Evolutionary conservation across 2,888 invertebrate genomes (phyloP).

Genomic region (Drosophila ezoana): DNA sequence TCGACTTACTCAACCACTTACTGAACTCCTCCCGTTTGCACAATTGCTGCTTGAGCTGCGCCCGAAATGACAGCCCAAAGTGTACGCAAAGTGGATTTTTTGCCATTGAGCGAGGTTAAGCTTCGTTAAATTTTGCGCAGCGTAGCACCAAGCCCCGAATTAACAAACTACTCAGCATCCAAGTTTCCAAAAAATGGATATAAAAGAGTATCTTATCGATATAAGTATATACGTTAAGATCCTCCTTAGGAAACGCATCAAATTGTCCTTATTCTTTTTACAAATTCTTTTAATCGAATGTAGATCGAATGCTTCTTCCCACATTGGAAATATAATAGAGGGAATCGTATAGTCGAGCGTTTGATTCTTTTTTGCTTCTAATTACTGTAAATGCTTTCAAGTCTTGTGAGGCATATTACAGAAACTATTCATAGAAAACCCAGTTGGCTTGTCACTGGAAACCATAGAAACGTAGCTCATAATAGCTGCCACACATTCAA

Average conservation of each 20-base stretch:
- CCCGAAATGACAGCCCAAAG: conserved; percentile 80
- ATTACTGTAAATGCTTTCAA: conserved; percentile 76
- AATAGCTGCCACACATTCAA: conserved; percentile 36
- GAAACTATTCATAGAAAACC: conserved; percentile 61
- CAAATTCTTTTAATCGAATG: no score
- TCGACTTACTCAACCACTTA: conserved; percentile 30
- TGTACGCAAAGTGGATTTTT: conserved; percentile 78
- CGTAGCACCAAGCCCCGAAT: conserved; percentile 21
- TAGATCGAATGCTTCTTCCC: no score
- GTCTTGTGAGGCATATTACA: conserved; percentile 73
- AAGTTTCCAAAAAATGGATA: not conserved
- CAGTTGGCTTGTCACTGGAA: conserved; percentile 39
- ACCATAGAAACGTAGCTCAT: conserved; percentile 46
- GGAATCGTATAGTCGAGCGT: conserved; percentile 18
- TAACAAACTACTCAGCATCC: not conserved
- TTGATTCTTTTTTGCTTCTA: conserved; percentile 47
- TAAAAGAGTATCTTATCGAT: not conserved
- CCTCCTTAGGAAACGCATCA: not conserved
- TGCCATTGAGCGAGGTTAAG: conserved; percentile 80
- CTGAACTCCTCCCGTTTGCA: conserved; percentile 62
- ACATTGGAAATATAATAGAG: not conserved
- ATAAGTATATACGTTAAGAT: not conserved
- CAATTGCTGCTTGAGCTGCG: conserved; percentile 78
- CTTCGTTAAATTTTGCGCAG: conserved; percentile 79
- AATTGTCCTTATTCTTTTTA: no score